Evolutionary conservation across 2,797 vertebrate genomes (phyloP).

Genomic region (Rhinella marina): DNA sequence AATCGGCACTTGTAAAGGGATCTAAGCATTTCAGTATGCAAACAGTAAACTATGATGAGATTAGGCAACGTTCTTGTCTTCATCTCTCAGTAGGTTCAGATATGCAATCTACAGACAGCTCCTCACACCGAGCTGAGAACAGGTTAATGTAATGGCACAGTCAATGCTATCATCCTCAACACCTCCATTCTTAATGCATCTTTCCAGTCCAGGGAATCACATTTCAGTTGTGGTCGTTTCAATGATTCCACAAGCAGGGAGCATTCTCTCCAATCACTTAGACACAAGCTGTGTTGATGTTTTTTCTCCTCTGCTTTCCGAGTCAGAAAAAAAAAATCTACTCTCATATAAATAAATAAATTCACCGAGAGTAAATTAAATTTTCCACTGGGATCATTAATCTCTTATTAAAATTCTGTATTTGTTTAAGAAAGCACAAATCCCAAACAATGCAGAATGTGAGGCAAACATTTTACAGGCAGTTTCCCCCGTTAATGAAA

Average conservation of each 20-base stretch:
- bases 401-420: conserved; percentile 70
- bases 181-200: conserved; percentile 59
- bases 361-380: conserved; percentile 59
- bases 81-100: conserved; percentile 34
- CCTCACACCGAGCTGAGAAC: conserved; percentile 53
- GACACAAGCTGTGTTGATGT: conserved; percentile 62
- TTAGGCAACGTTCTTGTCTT: conserved; percentile 31
- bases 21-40: conserved; percentile 2
- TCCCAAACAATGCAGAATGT: conserved; percentile 60
- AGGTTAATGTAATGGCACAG: conserved; percentile 55
- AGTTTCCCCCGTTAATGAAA: conserved; percentile 61
- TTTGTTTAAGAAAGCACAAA: conserved; percentile 54
- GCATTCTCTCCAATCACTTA: conserved; percentile 62
- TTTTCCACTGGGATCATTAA: conserved; percentile 67
- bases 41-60: conserved; percentile 36
- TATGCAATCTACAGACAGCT: conserved; percentile 24
- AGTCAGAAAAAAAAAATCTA: conserved; percentile 40
- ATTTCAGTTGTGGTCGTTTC: conserved; percentile 60
- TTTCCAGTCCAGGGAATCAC: conserved; percentile 61
- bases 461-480: conserved; percentile 57
- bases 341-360: conserved; percentile 62
- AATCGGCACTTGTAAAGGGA: background rate
- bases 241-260: conserved; percentile 52
- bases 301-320: conserved; percentile 53
- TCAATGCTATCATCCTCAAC: conserved; percentile 46